phyloP scores from a whole-genome alignment of 2,113 vertebrate genomes.

The Haemorhous mexicanus region DNA sequence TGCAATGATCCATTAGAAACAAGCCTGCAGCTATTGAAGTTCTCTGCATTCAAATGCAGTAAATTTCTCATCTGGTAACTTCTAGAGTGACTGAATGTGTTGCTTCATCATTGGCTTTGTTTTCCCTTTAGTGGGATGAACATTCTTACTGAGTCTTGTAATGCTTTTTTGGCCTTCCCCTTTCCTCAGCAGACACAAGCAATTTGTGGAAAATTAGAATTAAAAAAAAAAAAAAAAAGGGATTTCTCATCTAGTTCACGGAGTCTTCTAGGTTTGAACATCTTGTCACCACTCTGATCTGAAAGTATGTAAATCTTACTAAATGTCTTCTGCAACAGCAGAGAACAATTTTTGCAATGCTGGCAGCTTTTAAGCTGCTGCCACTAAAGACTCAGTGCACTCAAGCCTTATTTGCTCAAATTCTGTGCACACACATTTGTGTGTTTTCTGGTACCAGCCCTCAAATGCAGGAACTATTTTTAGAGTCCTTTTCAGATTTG shows the following conservation, averaged over 20 bases:
- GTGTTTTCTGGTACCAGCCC: not conserved
- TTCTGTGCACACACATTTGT: not conserved
- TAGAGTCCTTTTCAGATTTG: conserved; percentile 33
- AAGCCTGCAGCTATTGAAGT: not conserved
- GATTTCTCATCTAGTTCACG: not conserved
- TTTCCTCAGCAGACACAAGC: not conserved
- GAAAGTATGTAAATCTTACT: not conserved
- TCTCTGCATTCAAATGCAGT: not conserved
- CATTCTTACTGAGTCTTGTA: not conserved
- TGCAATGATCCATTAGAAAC: not conserved
- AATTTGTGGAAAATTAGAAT: not conserved
- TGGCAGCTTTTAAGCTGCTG: not conserved
- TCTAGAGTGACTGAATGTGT: not conserved
- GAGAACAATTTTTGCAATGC: not conserved
- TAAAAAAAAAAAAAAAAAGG: not conserved
- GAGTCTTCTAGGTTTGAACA: not conserved
- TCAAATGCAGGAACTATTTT: conserved; percentile 38
- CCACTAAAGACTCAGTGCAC: not conserved
- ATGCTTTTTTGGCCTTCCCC: not conserved
- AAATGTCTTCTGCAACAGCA: not conserved
- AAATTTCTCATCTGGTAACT: not conserved
- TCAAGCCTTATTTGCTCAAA: conserved; percentile 30
- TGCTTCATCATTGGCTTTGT: not conserved
- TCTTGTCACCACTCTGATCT: not conserved
- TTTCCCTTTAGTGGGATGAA: not conserved